Conservation (phyloP, 2,888 invertebrate species). For the Hylaea fasciaria region DNA sequence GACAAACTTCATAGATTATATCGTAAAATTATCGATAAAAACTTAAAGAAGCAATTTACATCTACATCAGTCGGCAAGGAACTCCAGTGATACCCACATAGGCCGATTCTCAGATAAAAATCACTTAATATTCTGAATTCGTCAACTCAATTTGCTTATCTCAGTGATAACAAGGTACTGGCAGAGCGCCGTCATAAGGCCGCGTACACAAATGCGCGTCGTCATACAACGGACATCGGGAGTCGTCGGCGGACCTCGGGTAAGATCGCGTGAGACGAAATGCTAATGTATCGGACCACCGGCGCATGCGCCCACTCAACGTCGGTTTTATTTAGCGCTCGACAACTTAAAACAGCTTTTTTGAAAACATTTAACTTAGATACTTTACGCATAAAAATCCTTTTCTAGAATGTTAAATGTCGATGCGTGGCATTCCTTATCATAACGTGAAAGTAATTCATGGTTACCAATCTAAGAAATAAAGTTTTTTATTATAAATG, state of each 20-base stretch:
- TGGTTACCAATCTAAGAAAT: neutral
- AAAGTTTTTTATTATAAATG: no score
- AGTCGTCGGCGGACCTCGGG: slow-evolving; percentile 8
- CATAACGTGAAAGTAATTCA: neutral
- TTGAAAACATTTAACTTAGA: slow-evolving; percentile 5
- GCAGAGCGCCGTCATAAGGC: slow-evolving; percentile 35
- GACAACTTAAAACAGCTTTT: slow-evolving; percentile 16
- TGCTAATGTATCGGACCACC: slow-evolving; percentile 41
- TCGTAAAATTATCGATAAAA: neutral
- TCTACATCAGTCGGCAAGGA: slow-evolving; percentile 9
- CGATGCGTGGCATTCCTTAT: neutral
- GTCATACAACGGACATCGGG: slow-evolving; percentile 13
- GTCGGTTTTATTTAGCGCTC: slow-evolving; percentile 26
- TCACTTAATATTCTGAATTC: slow-evolving; percentile 45
- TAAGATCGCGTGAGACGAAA: slow-evolving; percentile 36
- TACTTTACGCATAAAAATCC: slow-evolving; percentile 2
- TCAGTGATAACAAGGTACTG: slow-evolving; percentile 32
- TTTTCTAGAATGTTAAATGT: slow-evolving; percentile 3
- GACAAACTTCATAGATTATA: neutral
- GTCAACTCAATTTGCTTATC: slow-evolving; percentile 47
- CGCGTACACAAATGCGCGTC: slow-evolving; percentile 33
- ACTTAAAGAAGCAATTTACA: slow-evolving; percentile 12
- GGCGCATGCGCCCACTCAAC: slow-evolving; percentile 28
- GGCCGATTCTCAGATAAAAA: slow-evolving; percentile 29
- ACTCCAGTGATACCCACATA: slow-evolving; percentile 22